Evolutionary conservation across 2,113 vertebrate species (phyloP).

Genomic region (Falcunculus frontatus): DNA sequence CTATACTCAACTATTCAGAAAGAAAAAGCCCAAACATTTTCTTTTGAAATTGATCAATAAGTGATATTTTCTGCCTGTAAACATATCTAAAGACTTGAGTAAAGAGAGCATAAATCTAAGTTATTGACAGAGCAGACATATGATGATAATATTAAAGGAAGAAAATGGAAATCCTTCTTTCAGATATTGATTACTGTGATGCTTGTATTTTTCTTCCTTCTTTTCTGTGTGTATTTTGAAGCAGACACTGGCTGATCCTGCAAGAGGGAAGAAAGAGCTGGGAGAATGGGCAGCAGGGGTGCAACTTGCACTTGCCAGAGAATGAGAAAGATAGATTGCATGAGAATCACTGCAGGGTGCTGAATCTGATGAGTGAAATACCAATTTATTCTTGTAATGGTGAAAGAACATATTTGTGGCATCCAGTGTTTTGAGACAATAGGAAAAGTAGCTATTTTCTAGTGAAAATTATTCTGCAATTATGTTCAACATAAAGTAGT

Average conservation of each 20-base stretch:
- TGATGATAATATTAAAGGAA: neutral
- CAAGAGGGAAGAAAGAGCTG: neutral
- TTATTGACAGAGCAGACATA: neutral
- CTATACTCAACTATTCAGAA: neutral
- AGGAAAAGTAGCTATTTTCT: neutral
- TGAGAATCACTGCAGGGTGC: neutral
- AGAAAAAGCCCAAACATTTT: neutral
- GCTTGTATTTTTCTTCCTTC: neutral
- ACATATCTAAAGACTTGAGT: neutral
- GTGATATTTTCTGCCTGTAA: neutral
- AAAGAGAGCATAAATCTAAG: neutral
- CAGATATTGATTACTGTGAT: neutral
- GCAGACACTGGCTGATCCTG: neutral
- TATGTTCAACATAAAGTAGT: neutral
- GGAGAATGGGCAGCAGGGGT: neutral
- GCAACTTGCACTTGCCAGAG: neutral
- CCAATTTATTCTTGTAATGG: neutral
- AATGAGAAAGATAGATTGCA: neutral
- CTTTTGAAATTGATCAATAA: neutral
- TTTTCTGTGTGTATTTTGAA: neutral
- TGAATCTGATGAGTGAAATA: neutral
- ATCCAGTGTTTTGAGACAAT: neutral
- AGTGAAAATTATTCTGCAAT: neutral
- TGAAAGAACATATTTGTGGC: neutral
- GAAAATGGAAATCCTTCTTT: neutral